Conservation (phyloP, 2,113 vertebrate species). For the Tapirus terrestris region DNA sequence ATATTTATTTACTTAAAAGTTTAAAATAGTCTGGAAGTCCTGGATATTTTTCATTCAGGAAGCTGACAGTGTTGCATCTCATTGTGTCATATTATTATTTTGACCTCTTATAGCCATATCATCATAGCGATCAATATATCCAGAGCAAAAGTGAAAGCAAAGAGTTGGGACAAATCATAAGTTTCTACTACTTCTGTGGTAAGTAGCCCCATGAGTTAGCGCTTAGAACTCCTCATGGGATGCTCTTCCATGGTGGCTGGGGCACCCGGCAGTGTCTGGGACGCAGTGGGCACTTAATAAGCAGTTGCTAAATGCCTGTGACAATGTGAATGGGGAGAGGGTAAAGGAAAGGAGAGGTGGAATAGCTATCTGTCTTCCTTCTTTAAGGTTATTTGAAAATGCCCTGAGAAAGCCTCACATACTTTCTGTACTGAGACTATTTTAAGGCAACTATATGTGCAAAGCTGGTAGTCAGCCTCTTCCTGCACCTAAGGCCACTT, state of each 20-base stretch:
- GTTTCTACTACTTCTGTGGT: not conserved
- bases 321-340: not conserved
- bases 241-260: not conserved
- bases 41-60: not conserved
- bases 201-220: not conserved
- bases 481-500: not conserved
- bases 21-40: not conserved
- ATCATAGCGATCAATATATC: not conserved
- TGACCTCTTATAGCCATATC: not conserved
- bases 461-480: not conserved
- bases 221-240: not conserved
- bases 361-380: not conserved
- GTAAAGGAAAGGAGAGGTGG: not conserved
- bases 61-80: not conserved
- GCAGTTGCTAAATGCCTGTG: not conserved
- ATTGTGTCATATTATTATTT: not conserved
- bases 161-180: no score
- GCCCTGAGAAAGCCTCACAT: not conserved
- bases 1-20: constrained; percentile 24
- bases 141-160: not conserved
- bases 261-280: not conserved
- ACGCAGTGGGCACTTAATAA: not conserved
- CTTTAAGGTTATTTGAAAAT: constrained; percentile 9
- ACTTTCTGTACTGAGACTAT: not conserved
- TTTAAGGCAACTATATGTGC: not conserved